Base-by-base conservation (phyloP, 2,888 invertebrate species). In the Pandemis heparana region DNA sequence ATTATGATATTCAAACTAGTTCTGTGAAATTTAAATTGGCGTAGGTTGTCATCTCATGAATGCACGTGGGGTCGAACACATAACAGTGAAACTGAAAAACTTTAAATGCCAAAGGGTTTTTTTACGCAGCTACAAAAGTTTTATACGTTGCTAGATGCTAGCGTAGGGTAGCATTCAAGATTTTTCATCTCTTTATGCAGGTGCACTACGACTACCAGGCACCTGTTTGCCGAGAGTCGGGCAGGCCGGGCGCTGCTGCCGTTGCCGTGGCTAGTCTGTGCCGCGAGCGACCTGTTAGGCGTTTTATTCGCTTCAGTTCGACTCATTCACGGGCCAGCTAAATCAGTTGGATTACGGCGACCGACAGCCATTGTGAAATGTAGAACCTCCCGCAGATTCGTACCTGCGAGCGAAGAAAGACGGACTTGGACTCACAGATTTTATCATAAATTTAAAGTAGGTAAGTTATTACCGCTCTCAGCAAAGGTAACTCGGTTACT, bases 331-430 rank as follows among this genome's bases (percentile, higher is more conserved):
- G 85, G 83, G 82, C 76, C 79, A 80, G 84, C 83, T 85, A 88
- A 86, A 89, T 90, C 89, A 87, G 86, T 83, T 82, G 82, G 81
- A 81, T 82, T 85, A 81, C 83, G 83, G 79, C 81, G 84, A 83
- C 84, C 80, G 82, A 82, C 84, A 78, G 83, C 77, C 78, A 78
- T 80, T 80, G 77, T 77, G 78, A 78, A 79, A 79, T 75, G 69
- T 81, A 84, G 86, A 89, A 89, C 87, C 87, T 86, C 87, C 88
- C 79, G 87, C 82, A 78, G 87, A 85, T 86, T 85, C 84, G 83
- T 84, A 82, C 85, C 82, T 80, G 81, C 77, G 77, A 79, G 80
- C 87, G 86, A 84, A 85, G 87, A 86, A 89, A 89, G 84, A 84
- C 83, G 85, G 82, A 83, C 84, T 87, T 82, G 84, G 81, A 82